Percentiles rank a stretch among this genome's conserved stretches.
Evolutionary conservation across 1,140 invertebrate genomes (phyloP).

Genomic region (Brachionus calyciflorus): DNA sequence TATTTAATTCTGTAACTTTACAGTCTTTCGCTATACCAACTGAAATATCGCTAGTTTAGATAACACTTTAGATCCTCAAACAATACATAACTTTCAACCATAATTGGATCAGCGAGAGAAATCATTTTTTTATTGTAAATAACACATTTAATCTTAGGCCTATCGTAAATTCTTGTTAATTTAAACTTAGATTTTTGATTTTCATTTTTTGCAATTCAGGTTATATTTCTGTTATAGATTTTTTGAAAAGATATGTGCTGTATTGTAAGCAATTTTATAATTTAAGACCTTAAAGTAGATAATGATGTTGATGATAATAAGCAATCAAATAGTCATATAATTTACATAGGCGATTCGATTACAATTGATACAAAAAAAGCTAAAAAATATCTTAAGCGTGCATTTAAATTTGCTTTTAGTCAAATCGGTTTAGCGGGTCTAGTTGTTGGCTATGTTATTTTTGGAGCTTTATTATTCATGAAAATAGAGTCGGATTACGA

Average conservation of each 20-base stretch:
- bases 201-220: background rate
- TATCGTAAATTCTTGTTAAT: background rate
- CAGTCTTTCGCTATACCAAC: no score
- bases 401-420: constrained; percentile 44
- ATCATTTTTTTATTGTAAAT: no score
- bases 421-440: constrained; percentile 46
- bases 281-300: background rate
- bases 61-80: no score
- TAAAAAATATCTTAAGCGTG: constrained; percentile 41
- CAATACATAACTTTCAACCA: no score
- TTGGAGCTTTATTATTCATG: constrained; percentile 45
- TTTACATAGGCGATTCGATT: constrained; percentile 31
- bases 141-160: no score
- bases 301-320: background rate
- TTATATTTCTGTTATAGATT: no score
- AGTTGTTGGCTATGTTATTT: constrained; percentile 46
- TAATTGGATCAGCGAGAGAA: no score
- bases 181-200: background rate
- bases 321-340: constrained; percentile 31
- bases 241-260: no score
- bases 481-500: constrained; percentile 45
- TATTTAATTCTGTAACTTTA: no score
- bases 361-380: constrained; percentile 27
- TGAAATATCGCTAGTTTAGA: no score
- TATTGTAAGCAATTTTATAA: no score